Conservation (phyloP, 2,113 vertebrate genomes). For the Crotalus helleri region DNA sequence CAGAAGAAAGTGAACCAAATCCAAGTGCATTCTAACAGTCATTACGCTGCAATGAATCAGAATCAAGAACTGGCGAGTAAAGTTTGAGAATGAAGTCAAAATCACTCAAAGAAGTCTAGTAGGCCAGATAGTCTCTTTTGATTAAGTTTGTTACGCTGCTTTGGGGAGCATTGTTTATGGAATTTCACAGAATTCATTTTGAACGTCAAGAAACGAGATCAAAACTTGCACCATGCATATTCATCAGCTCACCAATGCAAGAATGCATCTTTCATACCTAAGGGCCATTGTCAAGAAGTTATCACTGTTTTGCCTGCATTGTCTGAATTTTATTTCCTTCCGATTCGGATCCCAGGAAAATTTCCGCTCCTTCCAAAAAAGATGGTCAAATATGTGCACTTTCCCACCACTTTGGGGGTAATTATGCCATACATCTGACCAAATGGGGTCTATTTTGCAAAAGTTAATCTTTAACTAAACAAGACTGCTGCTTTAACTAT, state of each 20-base stretch:
- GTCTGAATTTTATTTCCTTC: background rate
- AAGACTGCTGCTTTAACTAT: background rate
- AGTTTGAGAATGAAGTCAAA: background rate
- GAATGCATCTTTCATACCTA: background rate
- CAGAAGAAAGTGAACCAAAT: conserved; percentile 19
- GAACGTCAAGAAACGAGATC: conserved; percentile 13
- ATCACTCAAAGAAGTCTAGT: conserved; percentile 8
- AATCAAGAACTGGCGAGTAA: conserved; percentile 38
- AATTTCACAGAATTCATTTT: conserved; percentile 19
- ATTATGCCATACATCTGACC: background rate
- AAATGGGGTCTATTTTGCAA: background rate
- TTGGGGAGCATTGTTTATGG: background rate
- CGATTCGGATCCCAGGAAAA: background rate
- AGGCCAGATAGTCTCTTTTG: conserved; percentile 38
- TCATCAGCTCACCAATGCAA: background rate
- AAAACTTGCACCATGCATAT: background rate
- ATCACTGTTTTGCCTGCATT: background rate
- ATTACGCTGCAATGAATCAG: background rate
- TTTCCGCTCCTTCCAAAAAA: background rate
- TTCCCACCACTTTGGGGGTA: background rate
- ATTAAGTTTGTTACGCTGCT: background rate
- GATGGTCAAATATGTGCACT: background rate
- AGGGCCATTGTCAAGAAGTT: background rate
- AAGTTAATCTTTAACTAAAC: background rate
- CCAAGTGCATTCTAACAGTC: conserved; percentile 20